Conservation (phyloP, 2,888 invertebrate species). For the Drosophila sordidapex region DNA sequence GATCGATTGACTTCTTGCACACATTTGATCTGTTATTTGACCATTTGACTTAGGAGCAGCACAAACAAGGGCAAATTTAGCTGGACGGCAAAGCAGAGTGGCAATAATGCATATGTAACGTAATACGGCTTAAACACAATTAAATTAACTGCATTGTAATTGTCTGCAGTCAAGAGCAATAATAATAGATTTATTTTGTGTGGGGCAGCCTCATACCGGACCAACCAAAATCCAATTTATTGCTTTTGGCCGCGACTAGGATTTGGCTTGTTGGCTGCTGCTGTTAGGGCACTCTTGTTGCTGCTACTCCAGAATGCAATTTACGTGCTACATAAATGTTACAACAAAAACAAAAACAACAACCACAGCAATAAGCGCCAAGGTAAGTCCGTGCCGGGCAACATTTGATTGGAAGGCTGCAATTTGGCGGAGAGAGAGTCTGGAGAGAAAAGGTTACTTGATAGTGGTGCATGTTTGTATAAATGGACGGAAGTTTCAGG, state of each 20-base stretch:
- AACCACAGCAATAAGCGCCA: conserved; percentile 36
- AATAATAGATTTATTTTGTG: conserved; percentile 59
- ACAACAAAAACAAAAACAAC: conserved; percentile 37
- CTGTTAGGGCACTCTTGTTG: conserved; percentile 15
- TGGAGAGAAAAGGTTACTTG: conserved; percentile 39
- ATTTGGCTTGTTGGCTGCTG: conserved; percentile 44
- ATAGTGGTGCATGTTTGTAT: conserved; percentile 25
- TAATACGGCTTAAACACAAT: conserved; percentile 50
- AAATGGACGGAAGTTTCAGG: conserved; percentile 48
- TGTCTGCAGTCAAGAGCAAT: conserved; percentile 47
- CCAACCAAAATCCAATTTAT: conserved; percentile 69
- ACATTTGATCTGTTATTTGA: background rate
- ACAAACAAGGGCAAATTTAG: background rate
- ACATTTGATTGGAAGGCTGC: conserved; percentile 70
- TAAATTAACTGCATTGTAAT: conserved; percentile 60
- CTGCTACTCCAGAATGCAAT: conserved; percentile 54
- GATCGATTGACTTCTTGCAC: background rate
- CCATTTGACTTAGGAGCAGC: background rate
- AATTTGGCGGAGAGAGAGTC: conserved; percentile 35
- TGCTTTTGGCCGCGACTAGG: conserved; percentile 69
- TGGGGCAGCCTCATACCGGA: conserved; percentile 15
- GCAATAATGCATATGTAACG: conserved; percentile 23
- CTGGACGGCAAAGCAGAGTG: background rate
- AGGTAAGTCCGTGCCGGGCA: conserved; percentile 36
- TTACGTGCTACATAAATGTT: conserved; percentile 68